Evolutionary conservation across 2,113 vertebrate species (phyloP), one percentile per base, ranked within the genome.

Genomic region (Neolamprologus longior): DNA sequence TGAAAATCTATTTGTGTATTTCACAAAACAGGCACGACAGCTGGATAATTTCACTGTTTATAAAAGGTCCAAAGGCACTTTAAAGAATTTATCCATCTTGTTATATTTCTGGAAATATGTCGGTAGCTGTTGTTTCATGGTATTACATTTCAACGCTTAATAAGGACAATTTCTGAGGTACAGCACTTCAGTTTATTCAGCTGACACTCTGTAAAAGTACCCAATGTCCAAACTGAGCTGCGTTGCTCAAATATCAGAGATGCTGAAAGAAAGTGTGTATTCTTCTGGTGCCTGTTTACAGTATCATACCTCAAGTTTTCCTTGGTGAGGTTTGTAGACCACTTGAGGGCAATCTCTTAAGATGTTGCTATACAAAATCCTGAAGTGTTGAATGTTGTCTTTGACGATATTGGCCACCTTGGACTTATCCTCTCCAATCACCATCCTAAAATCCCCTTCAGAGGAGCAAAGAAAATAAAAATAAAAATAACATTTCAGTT

Each of bases 401-500:
- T 94, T 97, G 88, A 99, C 98, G 1, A 99, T 98, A 88, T 99
- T 99, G 90, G 95, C 90, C 82, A 99, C 97, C 90, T 99, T 99
- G 7, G 87, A 91, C 94, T 96, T 98, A 92, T 99, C 98, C 91
- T 99, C 98, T 90, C 98, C 99, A 78, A 99, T 89, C 83, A 99
- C 91, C 98, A 99, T 99, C 85, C 98, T 96, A 93, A 99, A 99
- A 95, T 99, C 99, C 17, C 99, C 98, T 97, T 66, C 17, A 76
- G 24, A 85, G 61, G 7, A 31, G 57, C 79, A 92, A 76, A 84
- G 31, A 78, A 9, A 7, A 11, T 2, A 21, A 42, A 42, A 47
- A 45, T 42, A 45, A 15, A 40, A 7, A 80, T 1, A 10, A 37
- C n/a, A 85, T 1, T 28, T 50, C 14, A 37, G 19, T 35, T 55